Base-by-base conservation (phyloP, 2,888 invertebrate species). In the Ophioninae sp. region DNA sequence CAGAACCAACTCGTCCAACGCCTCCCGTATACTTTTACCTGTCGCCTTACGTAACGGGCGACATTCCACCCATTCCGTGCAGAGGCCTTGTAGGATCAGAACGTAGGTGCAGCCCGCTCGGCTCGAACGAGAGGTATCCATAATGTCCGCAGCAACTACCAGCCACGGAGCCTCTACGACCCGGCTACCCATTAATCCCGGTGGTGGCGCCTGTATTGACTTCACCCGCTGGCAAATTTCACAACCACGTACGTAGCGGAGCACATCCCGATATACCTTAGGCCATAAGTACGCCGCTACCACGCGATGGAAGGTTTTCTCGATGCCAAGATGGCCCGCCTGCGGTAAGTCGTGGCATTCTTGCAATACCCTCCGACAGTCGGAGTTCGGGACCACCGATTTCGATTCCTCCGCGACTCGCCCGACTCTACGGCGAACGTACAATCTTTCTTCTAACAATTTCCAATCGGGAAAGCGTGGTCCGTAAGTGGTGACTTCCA, bases 91-190 rank as follows among this genome's bases (percentile, higher is more conserved):
- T 22, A 81, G 41, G 2, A 76, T 56, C 10, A 81, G 63, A 0
- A 88, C 37, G 23, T 86, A 86, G 0, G 78, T 71, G 68, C 79
- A 83, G 9, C 85, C 85, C 0, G 75, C n/a, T 2, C 58, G 73
- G 37, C 85, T 86, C 0, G 78, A 63, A 0, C 88, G 88, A 17
- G 86, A 81, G 0, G 88, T 88, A n/a, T 88, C 88, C 87, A 88
- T 87, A 0, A 89, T 74, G 59, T 89, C 89, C 0, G 87, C 81
- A 0, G 87, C 84, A 0, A 88, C 80, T 0, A 82, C 79, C 2
- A 82, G 41, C 87, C 85, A 88, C 0, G 88, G 87, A 39, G 81
- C 44, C 13, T 84, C 76, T 0, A 86, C 30, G 0, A 73, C 44
- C 0, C 44, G 44, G 13, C 44, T 10, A 2, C 72, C 73, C 73